Conservation (phyloP, 1,140 invertebrate genomes). For the Copidosoma floridanum region DNA sequence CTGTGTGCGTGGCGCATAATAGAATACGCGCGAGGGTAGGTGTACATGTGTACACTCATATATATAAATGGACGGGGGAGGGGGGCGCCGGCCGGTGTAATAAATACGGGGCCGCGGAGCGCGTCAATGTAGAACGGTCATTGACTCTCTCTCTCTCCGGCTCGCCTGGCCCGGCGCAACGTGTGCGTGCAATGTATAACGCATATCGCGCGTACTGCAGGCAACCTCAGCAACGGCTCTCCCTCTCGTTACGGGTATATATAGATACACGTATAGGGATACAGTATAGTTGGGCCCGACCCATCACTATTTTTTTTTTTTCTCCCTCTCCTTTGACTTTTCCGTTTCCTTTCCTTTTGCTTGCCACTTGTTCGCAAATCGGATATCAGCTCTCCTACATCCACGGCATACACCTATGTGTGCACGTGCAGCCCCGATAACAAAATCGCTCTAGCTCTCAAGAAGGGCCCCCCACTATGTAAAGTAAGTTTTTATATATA, state of each 20-base stretch:
- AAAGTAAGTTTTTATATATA: no score
- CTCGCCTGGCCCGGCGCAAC: slow-evolving; percentile 22
- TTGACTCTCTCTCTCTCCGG: slow-evolving; percentile 47
- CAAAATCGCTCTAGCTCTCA: neutral
- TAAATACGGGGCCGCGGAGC: slow-evolving; percentile 41
- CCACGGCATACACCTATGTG: no score
- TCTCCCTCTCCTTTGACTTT: neutral
- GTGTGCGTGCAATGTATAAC: no score
- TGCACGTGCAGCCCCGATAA: neutral
- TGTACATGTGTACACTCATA: no score
- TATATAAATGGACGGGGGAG: neutral
- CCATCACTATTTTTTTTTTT: slow-evolving; percentile 13
- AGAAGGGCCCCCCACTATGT: no score
- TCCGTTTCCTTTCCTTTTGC: neutral
- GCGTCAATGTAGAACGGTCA: slow-evolving; percentile 59
- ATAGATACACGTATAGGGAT: no score
- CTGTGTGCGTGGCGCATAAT: neutral
- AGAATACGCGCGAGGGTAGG: neutral
- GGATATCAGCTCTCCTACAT: no score
- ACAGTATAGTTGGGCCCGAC: no score
- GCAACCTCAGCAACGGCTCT: slow-evolving; percentile 24
- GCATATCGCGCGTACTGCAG: no score
- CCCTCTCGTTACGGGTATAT: slow-evolving; percentile 16
- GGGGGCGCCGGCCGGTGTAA: no score
- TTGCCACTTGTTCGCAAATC: no score